Conservation (phyloP, 2,888 invertebrate species). For the Athrips mouffetella region DNA sequence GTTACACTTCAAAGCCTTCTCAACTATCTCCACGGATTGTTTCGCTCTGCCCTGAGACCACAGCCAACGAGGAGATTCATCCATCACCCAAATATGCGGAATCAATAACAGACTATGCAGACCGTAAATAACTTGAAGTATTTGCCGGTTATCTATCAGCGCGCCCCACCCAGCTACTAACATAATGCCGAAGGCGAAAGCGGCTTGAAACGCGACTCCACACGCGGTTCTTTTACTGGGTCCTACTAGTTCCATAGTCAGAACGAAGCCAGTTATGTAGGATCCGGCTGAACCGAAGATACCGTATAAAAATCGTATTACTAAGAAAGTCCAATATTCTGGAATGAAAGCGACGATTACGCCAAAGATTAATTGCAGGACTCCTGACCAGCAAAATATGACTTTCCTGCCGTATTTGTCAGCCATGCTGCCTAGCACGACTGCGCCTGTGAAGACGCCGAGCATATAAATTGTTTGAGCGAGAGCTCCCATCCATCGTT, state of each 20-base stretch:
- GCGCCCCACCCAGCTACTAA: constrained; percentile 91
- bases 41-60: constrained; percentile 88
- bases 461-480: constrained; percentile 90
- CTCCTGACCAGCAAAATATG: constrained; percentile 88
- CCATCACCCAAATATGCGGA: constrained; percentile 92
- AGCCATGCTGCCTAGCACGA: constrained; percentile 87
- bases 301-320: constrained; percentile 83
- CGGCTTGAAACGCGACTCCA: constrained; percentile 87
- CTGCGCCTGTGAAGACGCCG: constrained; percentile 90
- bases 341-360: constrained; percentile 87
- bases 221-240: constrained; percentile 87
- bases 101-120: constrained; percentile 85
- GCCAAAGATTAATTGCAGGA: constrained; percentile 84
- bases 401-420: constrained; percentile 90
- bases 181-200: constrained; percentile 89
- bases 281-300: constrained; percentile 91
- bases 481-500: constrained; percentile 88
- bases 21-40: constrained; percentile 86
- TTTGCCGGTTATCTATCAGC: constrained; percentile 83
- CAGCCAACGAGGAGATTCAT: constrained; percentile 92
- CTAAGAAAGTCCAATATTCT: constrained; percentile 85
- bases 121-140: constrained; percentile 88
- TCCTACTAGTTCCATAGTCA: constrained; percentile 91
- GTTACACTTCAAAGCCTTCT: constrained; percentile 87
- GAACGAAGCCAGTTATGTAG: constrained; percentile 82